These are phyloP conservation scores for Aphrocallistes beatrix DNA, from an alignment of 37 sponge, comb jelly and placozoan species.

Conservation along the genomic window DNA sequence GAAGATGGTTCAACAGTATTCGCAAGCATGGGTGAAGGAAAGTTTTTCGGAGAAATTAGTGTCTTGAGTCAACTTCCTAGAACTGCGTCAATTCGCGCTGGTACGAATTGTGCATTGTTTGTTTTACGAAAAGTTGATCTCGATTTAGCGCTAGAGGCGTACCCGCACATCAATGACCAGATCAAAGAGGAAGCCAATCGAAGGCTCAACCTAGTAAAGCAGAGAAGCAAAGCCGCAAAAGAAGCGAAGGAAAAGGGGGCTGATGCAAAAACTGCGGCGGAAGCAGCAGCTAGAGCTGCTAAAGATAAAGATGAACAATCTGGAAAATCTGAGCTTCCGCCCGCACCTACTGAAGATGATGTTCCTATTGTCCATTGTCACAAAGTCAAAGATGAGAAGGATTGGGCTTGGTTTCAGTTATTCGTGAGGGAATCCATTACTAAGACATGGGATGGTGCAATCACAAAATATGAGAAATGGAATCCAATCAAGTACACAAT, in stretches of 20 bases:
- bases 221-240: slow-evolving; percentile 26
- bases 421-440: not conserved
- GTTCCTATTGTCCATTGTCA: not conserved
- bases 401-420: not conserved
- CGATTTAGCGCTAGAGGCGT: slow-evolving; percentile 42
- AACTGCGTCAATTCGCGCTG: slow-evolving; percentile 56
- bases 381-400: not conserved
- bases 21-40: slow-evolving; percentile 46
- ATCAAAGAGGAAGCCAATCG: slow-evolving; percentile 44
- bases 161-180: slow-evolving; percentile 53
- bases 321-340: not conserved
- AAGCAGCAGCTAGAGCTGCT: not conserved
- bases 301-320: slow-evolving; percentile 11
- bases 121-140: slow-evolving; percentile 52
- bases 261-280: not conserved
- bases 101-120: slow-evolving; percentile 59
- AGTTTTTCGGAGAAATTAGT: slow-evolving; percentile 73
- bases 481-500: slow-evolving; percentile 18
- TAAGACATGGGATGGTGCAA: not conserved
- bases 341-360: not conserved
- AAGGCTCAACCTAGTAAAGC: slow-evolving; percentile 40
- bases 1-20: slow-evolving; percentile 53
- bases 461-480: not conserved
- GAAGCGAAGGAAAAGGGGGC: slow-evolving; percentile 31
- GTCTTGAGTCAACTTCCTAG: slow-evolving; percentile 38